A percentile compares a stretch with the other conserved stretches of the same genome.
These are phyloP conservation scores for Salvelinus fontinalis DNA, from an alignment of 2,113 vertebrate genomes.

Conservation along the genomic window DNA sequence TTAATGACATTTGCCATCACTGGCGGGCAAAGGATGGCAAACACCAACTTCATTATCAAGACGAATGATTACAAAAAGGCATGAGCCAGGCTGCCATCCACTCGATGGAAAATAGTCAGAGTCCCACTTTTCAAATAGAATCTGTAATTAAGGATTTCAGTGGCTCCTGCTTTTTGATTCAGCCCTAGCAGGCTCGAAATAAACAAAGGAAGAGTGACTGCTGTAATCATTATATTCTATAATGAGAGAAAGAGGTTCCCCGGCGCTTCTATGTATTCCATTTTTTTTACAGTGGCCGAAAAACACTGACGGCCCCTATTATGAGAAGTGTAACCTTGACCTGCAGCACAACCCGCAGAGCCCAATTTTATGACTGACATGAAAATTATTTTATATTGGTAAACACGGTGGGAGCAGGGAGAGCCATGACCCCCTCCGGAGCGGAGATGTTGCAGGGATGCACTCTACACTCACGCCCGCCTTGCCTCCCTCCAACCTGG, in stretches of 20 bases:
- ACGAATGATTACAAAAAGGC: slow-evolving; percentile 52
- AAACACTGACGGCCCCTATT: neutral
- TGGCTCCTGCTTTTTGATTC: slow-evolving; percentile 28
- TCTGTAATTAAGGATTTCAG: slow-evolving; percentile 52
- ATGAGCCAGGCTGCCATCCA: slow-evolving; percentile 52
- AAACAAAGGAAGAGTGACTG: neutral
- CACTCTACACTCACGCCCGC: neutral
- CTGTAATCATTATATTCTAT: too few species aligned
- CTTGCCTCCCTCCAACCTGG: neutral
- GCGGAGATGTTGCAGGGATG: neutral
- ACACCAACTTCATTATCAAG: slow-evolving; percentile 56
- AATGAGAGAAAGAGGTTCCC: neutral
- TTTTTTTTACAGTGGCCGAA: neutral
- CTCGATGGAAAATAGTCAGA: slow-evolving; percentile 30
- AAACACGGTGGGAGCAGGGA: slow-evolving; percentile 1
- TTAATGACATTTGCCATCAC: slow-evolving; percentile 68
- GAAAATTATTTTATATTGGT: slow-evolving; percentile 20
- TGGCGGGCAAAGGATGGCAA: slow-evolving; percentile 41
- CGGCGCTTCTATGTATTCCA: slow-evolving; percentile 5
- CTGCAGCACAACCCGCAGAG: neutral
- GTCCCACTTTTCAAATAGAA: slow-evolving; percentile 40
- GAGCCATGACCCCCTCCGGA: slow-evolving; percentile 6
- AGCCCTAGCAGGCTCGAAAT: slow-evolving; percentile 18
- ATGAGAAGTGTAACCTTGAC: slow-evolving; percentile 16
- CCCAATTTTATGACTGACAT: slow-evolving; percentile 14